These are phyloP conservation scores for Acleris literana DNA, from an alignment of 2,888 invertebrate genomes.

Conservation along the genomic window DNA sequence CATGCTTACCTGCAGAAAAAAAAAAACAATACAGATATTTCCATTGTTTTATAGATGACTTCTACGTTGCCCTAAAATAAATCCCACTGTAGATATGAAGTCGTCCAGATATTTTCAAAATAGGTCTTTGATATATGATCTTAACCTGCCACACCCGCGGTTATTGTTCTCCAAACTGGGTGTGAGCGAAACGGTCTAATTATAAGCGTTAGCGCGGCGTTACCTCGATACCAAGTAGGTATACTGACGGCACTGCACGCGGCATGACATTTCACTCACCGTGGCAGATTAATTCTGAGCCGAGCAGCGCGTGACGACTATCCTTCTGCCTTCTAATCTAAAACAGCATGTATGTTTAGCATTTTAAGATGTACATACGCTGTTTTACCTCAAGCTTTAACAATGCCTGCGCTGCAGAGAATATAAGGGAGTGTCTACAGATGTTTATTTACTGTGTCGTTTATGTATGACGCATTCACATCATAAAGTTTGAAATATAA, in stretches of 20 bases:
- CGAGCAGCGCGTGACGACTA: conserved; percentile 33
- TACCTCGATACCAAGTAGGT: conserved; percentile 7
- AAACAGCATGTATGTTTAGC: not conserved
- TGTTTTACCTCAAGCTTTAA: no score
- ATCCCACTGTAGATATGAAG: no score
- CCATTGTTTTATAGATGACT: no score
- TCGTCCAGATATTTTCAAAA: not conserved
- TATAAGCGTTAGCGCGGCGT: conserved; percentile 31
- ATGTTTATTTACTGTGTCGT: not conserved
- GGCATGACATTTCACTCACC: conserved; percentile 58
- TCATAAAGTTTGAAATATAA: no score
- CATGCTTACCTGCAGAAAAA: no score
- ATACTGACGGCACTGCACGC: conserved; percentile 12
- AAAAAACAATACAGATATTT: no score
- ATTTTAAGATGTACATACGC: no score
- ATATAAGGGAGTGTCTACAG: conserved; percentile 4
- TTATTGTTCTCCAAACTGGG: conserved; percentile 24
- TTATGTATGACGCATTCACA: not conserved
- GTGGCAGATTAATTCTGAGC: conserved; percentile 49
- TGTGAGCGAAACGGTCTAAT: conserved; percentile 27
- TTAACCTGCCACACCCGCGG: conserved; percentile 1
- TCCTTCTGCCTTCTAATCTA: conserved; percentile 17
- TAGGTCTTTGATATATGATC: not conserved
- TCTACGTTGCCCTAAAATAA: no score
- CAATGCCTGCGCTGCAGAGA: not conserved